Evolutionary conservation across 2,888 invertebrate species (phyloP).

Genomic region (Tetramorium bicarinatum): DNA sequence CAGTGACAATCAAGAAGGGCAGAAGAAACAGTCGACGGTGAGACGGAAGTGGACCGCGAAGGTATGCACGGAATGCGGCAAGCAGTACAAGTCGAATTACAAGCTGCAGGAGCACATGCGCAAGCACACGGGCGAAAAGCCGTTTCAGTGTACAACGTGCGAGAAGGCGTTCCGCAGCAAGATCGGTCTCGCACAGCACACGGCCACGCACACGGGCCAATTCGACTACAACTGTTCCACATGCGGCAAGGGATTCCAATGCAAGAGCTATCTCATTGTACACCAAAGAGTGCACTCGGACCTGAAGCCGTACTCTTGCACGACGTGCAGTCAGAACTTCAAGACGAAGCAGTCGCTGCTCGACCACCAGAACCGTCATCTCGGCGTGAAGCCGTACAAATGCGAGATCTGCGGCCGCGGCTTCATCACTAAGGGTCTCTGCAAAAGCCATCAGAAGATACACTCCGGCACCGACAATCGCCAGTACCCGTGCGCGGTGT

Average conservation of each 20-base stretch:
- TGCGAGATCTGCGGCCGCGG: conserved; percentile 88
- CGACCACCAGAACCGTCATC: conserved; percentile 89
- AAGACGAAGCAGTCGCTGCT: conserved; percentile 89
- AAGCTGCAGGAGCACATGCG: conserved; percentile 89
- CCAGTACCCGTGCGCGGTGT: conserved; percentile 88
- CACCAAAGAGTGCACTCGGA: conserved; percentile 89
- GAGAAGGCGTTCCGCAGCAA: conserved; percentile 89
- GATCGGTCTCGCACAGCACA: conserved; percentile 88
- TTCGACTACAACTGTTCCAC: conserved; percentile 88
- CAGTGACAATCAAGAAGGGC: conserved; percentile 61
- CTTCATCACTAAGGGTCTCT: conserved; percentile 89
- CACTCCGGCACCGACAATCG: conserved; percentile 89
- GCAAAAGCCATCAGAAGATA: conserved; percentile 88
- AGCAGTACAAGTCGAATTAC: conserved; percentile 88
- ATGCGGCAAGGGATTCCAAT: conserved; percentile 89
- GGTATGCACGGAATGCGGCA: conserved; percentile 88
- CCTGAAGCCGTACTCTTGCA: conserved; percentile 88
- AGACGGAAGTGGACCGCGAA: conserved; percentile 86
- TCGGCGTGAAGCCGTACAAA: conserved; percentile 88
- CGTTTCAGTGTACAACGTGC: conserved; percentile 88
- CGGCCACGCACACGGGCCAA: conserved; percentile 89
- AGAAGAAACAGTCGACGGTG: conserved; percentile 81
- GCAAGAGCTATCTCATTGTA: conserved; percentile 88
- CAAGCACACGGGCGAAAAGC: conserved; percentile 89
- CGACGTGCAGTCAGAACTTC: conserved; percentile 88